phyloP scores from a whole-genome alignment of 2,888 invertebrate species.

The Alitta virens region DNA sequence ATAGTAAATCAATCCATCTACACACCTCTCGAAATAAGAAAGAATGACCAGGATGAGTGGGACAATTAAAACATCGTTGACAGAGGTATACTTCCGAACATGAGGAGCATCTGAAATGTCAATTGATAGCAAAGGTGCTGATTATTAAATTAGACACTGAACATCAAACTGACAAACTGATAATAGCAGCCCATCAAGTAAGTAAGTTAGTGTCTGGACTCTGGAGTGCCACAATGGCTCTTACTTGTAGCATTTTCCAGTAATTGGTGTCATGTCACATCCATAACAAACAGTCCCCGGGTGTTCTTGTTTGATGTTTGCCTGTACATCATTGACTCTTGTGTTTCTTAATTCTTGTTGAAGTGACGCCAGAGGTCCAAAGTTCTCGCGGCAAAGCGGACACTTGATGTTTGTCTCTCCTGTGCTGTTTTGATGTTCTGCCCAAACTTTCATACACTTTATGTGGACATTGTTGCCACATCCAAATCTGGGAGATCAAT shows the following conservation, averaged over 20 bases:
- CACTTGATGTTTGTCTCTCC: constrained; percentile 50
- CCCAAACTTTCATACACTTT: constrained; percentile 58
- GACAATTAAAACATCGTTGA: constrained; percentile 54
- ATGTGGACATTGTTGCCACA: constrained; percentile 58
- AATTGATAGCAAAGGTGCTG: too few relatives aligned
- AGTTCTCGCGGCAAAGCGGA: constrained; percentile 57
- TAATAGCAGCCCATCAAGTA: too few relatives aligned
- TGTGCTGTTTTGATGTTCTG: constrained; percentile 52
- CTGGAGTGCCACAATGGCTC: too few relatives aligned
- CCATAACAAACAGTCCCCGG: constrained; percentile 44
- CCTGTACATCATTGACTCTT: constrained; percentile 28
- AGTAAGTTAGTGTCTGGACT: too few relatives aligned
- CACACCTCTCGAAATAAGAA: constrained; percentile 55
- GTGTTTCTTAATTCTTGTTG: constrained; percentile 51
- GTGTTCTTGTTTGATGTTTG: constrained; percentile 40
- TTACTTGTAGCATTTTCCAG: constrained; percentile 55
- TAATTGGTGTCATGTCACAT: constrained; percentile 47
- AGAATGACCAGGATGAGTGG: constrained; percentile 49
- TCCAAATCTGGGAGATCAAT: constrained; percentile 43
- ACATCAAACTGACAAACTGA: too few relatives aligned
- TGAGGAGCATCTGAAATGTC: constrained; percentile 42
- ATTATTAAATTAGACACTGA: too few relatives aligned
- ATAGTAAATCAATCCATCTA: background rate
- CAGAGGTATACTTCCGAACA: constrained; percentile 52
- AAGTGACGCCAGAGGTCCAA: constrained; percentile 52